Evolutionary conservation across 2,797 vertebrate genomes (phyloP).

Genomic region (Euthynnus affinis): DNA sequence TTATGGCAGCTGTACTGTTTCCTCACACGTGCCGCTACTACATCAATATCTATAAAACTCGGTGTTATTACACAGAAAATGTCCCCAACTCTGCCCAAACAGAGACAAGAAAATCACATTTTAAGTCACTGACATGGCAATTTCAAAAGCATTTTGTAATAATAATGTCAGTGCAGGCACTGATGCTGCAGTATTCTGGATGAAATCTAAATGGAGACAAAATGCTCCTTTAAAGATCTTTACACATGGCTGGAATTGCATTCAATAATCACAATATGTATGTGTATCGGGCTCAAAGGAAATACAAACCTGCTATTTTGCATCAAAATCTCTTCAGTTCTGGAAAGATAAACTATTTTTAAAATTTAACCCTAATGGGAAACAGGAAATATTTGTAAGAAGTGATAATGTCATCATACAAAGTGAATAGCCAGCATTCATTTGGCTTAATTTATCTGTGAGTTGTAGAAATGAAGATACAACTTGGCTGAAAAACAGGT

Average conservation of each 20-base stretch:
- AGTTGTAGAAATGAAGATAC: too few relatives aligned
- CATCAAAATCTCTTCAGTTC: too few relatives aligned
- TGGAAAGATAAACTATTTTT: too few relatives aligned
- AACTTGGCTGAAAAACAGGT: too few relatives aligned
- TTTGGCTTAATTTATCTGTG: too few relatives aligned
- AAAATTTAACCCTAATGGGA: too few relatives aligned
- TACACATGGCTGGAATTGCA: conserved; percentile 7
- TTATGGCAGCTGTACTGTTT: conserved; percentile 51
- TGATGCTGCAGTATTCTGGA: conserved; percentile 22
- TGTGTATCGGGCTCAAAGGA: background rate
- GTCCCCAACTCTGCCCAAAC: conserved; percentile 22
- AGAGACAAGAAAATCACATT: conserved; percentile 35
- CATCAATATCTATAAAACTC: conserved; percentile 60
- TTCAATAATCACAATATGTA: conserved; percentile 9
- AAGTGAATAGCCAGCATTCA: too few relatives aligned
- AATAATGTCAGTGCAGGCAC: conserved; percentile 27
- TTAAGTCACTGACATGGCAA: conserved; percentile 44
- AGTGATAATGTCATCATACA: too few relatives aligned
- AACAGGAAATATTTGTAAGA: too few relatives aligned
- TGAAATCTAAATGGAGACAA: conserved; percentile 32
- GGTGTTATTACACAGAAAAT: conserved; percentile 32
- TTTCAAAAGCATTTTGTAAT: conserved; percentile 35
- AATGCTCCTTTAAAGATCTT: conserved; percentile 20
- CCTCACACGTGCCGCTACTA: conserved; percentile 22
- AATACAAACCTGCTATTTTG: background rate